Conservation (phyloP, 2,888 invertebrate genomes). For the Idaea dimidiata region DNA sequence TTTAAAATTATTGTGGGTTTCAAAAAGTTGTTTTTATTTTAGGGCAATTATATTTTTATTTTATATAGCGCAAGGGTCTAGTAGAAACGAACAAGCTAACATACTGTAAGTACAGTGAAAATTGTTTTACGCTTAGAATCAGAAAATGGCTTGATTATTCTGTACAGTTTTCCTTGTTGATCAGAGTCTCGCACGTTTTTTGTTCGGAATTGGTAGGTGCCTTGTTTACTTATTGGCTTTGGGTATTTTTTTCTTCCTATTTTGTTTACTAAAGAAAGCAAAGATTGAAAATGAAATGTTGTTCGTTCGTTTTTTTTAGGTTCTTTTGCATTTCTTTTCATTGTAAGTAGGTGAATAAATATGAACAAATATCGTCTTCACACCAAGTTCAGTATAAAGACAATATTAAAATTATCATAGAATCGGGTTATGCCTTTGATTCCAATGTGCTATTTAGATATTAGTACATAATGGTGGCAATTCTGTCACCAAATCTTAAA, state of each 20-base stretch:
- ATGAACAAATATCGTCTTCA: too few species aligned
- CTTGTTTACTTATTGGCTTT: neutral
- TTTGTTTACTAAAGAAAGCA: neutral
- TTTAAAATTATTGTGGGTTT: too few species aligned
- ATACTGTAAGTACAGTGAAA: constrained; percentile 14
- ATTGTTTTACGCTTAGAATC: constrained; percentile 21
- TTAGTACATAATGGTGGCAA: too few species aligned
- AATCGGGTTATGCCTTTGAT: too few species aligned
- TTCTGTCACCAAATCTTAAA: too few species aligned
- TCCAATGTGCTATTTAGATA: too few species aligned
- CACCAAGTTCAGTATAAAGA: too few species aligned
- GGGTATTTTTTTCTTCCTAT: neutral
- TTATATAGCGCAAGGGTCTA: neutral
- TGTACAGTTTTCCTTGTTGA: neutral
- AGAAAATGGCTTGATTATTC: constrained; percentile 8
- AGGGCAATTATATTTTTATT: too few species aligned
- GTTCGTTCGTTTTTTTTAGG: neutral
- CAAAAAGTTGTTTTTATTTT: too few species aligned
- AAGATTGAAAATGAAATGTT: neutral
- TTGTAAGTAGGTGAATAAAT: too few species aligned
- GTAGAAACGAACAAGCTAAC: neutral
- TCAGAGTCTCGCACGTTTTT: neutral
- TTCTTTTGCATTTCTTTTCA: too few species aligned
- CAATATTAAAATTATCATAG: too few species aligned
- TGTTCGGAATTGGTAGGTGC: neutral